phyloP scores from a whole-genome alignment of 2,888 invertebrate species.

The Phalangium opilio region DNA sequence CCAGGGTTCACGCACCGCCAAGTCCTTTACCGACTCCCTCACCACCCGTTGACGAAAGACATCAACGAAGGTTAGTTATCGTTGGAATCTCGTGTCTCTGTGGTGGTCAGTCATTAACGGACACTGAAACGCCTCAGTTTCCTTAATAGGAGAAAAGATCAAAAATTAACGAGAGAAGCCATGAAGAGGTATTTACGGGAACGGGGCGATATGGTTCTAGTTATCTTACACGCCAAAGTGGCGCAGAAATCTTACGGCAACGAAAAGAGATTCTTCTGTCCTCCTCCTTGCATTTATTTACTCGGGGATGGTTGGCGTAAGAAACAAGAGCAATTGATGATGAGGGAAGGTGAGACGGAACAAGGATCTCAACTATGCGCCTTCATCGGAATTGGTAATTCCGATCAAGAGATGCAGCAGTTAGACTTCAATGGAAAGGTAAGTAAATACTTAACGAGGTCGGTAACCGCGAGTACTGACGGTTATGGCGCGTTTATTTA shows the following conservation, averaged over 20 bases:
- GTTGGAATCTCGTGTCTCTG: neutral
- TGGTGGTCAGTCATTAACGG: neutral
- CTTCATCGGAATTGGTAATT: conserved; percentile 96
- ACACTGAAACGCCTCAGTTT: conserved; percentile 7
- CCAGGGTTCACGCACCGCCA: conserved; percentile 58
- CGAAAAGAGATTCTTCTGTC: conserved; percentile 98
- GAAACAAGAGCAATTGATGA: conserved; percentile 72
- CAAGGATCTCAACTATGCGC: conserved; percentile 91
- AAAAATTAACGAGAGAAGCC: conserved; percentile 44
- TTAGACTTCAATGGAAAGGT: conserved; percentile 89
- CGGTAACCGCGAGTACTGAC: too few relatives aligned
- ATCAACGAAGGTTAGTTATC: conserved; percentile 11
- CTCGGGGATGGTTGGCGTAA: conserved; percentile 97
- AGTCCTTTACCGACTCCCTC: conserved; percentile 44
- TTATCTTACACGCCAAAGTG: conserved; percentile 96
- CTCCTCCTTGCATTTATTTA: conserved; percentile 96
- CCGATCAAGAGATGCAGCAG: conserved; percentile 98
- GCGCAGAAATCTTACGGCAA: conserved; percentile 99
- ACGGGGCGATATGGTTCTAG: conserved; percentile 78
- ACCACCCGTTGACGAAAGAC: conserved; percentile 27
- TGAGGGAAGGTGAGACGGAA: conserved; percentile 54
- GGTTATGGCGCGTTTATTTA: too few relatives aligned
- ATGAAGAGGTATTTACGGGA: conserved; percentile 94
- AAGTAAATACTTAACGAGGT: too few relatives aligned
- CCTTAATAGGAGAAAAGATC: conserved; percentile 27